Evolutionary conservation across 2,888 invertebrate genomes (phyloP), one percentile per base, ranked within the genome.

Genomic region (Electrophaes corylata): DNA sequence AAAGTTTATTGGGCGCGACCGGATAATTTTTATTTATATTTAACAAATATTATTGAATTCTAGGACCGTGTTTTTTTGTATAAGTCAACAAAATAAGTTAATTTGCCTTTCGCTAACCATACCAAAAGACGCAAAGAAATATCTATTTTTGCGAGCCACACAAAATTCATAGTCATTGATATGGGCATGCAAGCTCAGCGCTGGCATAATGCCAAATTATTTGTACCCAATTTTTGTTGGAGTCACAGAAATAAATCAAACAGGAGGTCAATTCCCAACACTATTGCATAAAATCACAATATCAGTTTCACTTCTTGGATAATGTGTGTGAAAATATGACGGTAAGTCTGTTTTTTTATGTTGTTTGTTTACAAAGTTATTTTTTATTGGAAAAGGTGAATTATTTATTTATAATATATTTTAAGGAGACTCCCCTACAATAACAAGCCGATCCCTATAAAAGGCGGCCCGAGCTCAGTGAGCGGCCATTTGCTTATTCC

Each of bases 201-300:
- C 71, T 84, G 84, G 84, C 79, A 79, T 77, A 76, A 75, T 41
- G 62, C 67, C 67, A 67, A 65, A 65, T 67, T 75, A 81, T 86
- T 86, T 82, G 83, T 84, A 84, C 85, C 79, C 81, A 83, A 83
- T 83, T 83, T 84, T 72, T 73, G 74, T 75, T 65, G 74, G 69
- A 74, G 68, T 79, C 71, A 69, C 66, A 70, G 65, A 64, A 76
- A 83, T 83, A 82, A 82, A 86, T 84, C 76, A 71, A 59, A 54
- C 52, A 72, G 33, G 75, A 84, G 81, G 80, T 73, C 76, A 71
- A 68, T 68, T 69, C 56, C 51, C 33, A 56, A 69, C 73, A 51
- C 65, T 67, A 69, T 72, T 73, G 70, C 72, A 71, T 71, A 63
- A 75, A 68, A 72, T 76, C 68, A 69, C 71, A 70, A 69, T 71